Conservation (phyloP, 2,113 vertebrate genomes). For the Vireo altiloquus region DNA sequence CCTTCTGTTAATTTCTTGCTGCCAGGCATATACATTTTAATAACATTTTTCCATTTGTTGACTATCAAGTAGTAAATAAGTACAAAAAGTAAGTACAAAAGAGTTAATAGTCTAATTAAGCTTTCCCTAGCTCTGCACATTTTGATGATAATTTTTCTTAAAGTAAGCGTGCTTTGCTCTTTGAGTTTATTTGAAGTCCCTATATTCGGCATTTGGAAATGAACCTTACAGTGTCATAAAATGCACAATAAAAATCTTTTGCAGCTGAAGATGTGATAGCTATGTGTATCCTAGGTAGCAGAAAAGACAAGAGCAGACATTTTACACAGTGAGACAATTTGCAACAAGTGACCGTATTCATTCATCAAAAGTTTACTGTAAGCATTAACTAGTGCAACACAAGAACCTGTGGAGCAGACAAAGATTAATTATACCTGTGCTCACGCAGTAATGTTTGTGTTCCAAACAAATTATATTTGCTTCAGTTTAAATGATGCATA, state of each 20-base stretch:
- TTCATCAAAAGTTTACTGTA: conserved; percentile 75
- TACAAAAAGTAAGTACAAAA: too few species aligned
- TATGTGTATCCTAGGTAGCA: not conserved
- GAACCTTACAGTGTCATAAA: not conserved
- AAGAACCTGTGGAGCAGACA: conserved; percentile 75
- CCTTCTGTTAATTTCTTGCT: conserved; percentile 24
- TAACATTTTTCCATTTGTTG: not conserved
- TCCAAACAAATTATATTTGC: conserved; percentile 89
- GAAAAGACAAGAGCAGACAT: not conserved
- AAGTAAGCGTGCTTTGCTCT: not conserved
- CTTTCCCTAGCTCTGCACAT: not conserved
- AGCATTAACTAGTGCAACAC: conserved; percentile 61
- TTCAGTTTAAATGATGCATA: conserved; percentile 87
- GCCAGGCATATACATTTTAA: not conserved
- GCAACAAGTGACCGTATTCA: conserved; percentile 66
- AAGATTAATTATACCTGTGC: conserved; percentile 85
- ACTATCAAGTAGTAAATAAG: not conserved
- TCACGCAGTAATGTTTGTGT: conserved; percentile 81
- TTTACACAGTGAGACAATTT: not conserved
- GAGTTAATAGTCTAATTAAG: conserved; percentile 15
- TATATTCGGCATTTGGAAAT: not conserved
- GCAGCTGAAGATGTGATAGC: not conserved
- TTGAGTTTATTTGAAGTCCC: not conserved
- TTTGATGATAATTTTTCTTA: not conserved
- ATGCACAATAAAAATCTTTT: not conserved